These are phyloP conservation scores for Mirounga angustirostris DNA, from an alignment of 2,113 vertebrate genomes.

Conservation along the genomic window DNA sequence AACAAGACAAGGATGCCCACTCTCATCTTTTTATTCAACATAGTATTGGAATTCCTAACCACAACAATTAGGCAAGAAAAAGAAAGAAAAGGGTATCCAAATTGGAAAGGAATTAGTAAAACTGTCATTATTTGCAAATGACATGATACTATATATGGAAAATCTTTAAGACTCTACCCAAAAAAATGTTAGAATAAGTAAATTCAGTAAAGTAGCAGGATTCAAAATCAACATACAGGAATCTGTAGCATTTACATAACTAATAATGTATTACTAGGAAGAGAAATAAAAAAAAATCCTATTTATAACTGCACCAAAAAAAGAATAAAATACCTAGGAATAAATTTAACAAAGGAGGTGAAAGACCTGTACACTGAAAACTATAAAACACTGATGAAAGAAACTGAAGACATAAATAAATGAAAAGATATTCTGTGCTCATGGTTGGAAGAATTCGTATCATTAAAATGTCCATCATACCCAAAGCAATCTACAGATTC, in stretches of 20 bases:
- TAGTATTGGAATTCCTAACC: not conserved
- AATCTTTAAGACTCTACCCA: not conserved
- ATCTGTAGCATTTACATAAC: not conserved
- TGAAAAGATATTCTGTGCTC: not conserved
- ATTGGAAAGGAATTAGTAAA: not conserved
- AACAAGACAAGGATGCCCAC: not conserved
- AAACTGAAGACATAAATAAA: not conserved
- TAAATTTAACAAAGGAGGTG: not conserved
- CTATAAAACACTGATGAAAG: not conserved
- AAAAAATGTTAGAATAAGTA: not conserved
- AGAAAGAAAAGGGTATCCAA: not conserved
- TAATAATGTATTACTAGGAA: not conserved
- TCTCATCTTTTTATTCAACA: not conserved
- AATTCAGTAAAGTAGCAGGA: not conserved
- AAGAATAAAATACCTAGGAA: not conserved
- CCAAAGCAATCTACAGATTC: not conserved
- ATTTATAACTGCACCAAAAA: not conserved
- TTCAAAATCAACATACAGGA: not conserved
- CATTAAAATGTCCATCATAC: not conserved
- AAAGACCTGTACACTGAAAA: not conserved
- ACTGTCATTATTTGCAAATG: not conserved
- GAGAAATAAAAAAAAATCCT: not conserved
- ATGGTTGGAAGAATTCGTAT: not conserved
- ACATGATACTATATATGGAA: not conserved
- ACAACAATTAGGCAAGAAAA: not conserved